A percentile compares a stretch with the other conserved stretches of the same genome.
Conservation (phyloP, 2,797 vertebrate genomes). For the Chromobotia macracanthus region DNA sequence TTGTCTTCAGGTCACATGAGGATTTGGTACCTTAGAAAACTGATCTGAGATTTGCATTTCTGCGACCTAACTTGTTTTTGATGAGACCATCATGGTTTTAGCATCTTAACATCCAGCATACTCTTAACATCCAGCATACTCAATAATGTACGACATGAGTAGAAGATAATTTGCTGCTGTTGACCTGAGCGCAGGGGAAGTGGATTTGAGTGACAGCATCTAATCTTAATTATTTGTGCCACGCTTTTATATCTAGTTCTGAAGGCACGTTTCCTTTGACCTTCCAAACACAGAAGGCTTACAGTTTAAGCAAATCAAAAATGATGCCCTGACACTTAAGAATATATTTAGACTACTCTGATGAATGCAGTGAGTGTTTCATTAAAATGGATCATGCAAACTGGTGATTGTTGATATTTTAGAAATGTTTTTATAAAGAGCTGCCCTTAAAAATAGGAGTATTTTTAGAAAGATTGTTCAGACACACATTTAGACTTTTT, state of each 20-base stretch:
- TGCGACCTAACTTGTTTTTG: not conserved
- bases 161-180: not conserved
- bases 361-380: not conserved
- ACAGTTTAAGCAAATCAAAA: not conserved
- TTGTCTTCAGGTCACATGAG: not conserved
- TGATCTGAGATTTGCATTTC: not conserved
- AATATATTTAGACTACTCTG: not conserved
- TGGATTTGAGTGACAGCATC: not conserved
- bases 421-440: too few relatives aligned
- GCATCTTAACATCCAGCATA: not conserved
- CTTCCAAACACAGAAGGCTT: not conserved
- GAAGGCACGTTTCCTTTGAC: not conserved
- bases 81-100: not conserved
- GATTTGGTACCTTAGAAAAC: not conserved
- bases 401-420: not conserved
- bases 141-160: not conserved
- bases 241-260: not conserved
- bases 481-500: too few relatives aligned
- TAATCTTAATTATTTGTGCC: not conserved
- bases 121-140: not conserved
- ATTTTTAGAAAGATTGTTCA: too few relatives aligned
- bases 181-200: not conserved
- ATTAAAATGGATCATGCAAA: too few relatives aligned
- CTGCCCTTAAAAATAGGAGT: too few relatives aligned
- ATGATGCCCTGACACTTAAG: not conserved